A percentile compares a stretch with the other conserved stretches of the same genome.
These are phyloP conservation scores for Geotrupes spiniger DNA, from an alignment of 2,888 invertebrate species.

Conservation along the genomic window DNA sequence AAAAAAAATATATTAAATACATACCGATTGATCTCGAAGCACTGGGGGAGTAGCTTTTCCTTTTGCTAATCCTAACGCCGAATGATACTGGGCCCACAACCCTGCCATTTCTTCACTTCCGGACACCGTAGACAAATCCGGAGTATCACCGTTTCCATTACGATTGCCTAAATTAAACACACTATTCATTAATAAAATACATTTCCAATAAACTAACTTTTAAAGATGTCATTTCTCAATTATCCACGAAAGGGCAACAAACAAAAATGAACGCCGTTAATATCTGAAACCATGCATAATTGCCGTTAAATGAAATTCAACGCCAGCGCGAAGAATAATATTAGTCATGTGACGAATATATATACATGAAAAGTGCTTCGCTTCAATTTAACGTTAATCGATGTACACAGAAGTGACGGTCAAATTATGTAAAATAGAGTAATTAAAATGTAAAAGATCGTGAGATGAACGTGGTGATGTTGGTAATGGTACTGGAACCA, in stretches of 20 bases:
- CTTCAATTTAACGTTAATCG: no score
- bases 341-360: no score
- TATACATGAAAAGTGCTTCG: no score
- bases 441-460: no score
- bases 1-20: conserved; percentile 39
- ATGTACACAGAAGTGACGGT: no score
- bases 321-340: no score
- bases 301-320: no score
- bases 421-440: no score
- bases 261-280: no score
- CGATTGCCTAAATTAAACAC: conserved; percentile 39
- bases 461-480: background rate
- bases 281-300: no score
- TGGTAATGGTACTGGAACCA: conserved; percentile 4
- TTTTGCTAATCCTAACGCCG: conserved; percentile 70
- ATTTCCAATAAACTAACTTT: no score
- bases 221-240: background rate
- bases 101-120: conserved; percentile 71
- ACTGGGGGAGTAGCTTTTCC: conserved; percentile 54
- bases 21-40: conserved; percentile 66
- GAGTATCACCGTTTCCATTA: conserved; percentile 49
- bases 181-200: background rate
- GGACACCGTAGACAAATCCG: conserved; percentile 51
- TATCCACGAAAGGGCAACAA: no score
- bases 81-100: conserved; percentile 83